These are phyloP conservation scores for Notarius lentiginosus DNA, from an alignment of 2,113 vertebrate genomes.

Conservation along the genomic window DNA sequence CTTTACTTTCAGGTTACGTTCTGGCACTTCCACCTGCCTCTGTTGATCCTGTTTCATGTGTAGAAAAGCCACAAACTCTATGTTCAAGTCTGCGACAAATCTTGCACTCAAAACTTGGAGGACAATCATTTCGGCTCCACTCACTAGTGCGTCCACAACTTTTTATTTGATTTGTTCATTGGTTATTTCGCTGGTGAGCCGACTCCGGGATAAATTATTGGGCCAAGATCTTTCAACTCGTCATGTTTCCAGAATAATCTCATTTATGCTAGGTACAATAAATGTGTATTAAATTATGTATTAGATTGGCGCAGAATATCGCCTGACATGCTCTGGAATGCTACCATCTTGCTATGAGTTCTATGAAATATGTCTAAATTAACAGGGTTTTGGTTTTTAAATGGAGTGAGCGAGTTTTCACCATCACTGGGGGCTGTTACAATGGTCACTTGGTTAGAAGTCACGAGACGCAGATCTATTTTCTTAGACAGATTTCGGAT, in stretches of 20 bases:
- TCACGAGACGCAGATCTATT: neutral
- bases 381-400: neutral
- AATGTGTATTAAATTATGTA: neutral
- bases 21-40: neutral
- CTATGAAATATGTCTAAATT: neutral
- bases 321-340: neutral
- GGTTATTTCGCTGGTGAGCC: neutral
- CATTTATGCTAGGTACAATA: neutral
- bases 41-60: neutral
- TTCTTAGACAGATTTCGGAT: neutral
- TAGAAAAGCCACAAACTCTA: neutral
- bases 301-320: neutral
- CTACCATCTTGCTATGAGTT: neutral
- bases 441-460: neutral
- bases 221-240: neutral
- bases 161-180: neutral
- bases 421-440: neutral
- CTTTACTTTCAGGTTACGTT: neutral
- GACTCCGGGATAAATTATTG: neutral
- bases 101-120: neutral
- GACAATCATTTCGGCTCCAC: neutral
- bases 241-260: neutral
- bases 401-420: neutral
- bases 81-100: neutral
- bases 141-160: neutral